phyloP scores from a whole-genome alignment of 2,888 invertebrate genomes.

The Leptogaster cylindrica region DNA sequence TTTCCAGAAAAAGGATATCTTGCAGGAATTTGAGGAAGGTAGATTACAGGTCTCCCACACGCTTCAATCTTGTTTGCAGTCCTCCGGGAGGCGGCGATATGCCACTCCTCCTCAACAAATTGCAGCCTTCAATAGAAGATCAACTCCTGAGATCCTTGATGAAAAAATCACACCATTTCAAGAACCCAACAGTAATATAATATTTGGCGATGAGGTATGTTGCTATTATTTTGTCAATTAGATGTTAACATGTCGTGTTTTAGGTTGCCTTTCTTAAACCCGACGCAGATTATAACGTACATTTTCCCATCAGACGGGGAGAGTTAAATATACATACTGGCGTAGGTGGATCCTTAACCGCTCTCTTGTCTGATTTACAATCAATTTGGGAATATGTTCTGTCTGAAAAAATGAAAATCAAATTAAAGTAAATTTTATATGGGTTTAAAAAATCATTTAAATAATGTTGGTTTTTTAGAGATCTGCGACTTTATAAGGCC shows the following conservation, averaged over 20 bases:
- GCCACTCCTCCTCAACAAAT: constrained; percentile 91
- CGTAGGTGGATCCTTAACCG: constrained; percentile 84
- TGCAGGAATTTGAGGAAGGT: constrained; percentile 83
- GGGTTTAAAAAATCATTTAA: background rate
- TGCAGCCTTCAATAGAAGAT: constrained; percentile 83
- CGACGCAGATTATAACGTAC: constrained; percentile 78
- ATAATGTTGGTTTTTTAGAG: constrained; percentile 57
- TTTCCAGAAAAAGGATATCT: constrained; percentile 69
- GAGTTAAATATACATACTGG: constrained; percentile 84
- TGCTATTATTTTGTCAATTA: background rate
- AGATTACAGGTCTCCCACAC: constrained; percentile 83
- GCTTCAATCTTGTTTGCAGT: constrained; percentile 84
- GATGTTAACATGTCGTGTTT: background rate
- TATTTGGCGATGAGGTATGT: constrained; percentile 76
- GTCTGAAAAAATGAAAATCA: constrained; percentile 77
- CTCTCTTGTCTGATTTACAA: constrained; percentile 84
- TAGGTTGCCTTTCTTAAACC: constrained; percentile 60
- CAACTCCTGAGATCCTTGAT: constrained; percentile 71
- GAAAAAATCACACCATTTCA: constrained; percentile 69
- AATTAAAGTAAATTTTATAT: constrained; percentile 60
- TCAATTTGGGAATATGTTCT: constrained; percentile 87
- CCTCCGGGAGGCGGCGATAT: constrained; percentile 78
- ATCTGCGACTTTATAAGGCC: constrained; percentile 80
- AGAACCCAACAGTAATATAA: constrained; percentile 68
- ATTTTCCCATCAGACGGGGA: constrained; percentile 88